Evolutionary conservation across 2,113 vertebrate genomes (phyloP).

Genomic region (Aspiorhynchus laticeps): DNA sequence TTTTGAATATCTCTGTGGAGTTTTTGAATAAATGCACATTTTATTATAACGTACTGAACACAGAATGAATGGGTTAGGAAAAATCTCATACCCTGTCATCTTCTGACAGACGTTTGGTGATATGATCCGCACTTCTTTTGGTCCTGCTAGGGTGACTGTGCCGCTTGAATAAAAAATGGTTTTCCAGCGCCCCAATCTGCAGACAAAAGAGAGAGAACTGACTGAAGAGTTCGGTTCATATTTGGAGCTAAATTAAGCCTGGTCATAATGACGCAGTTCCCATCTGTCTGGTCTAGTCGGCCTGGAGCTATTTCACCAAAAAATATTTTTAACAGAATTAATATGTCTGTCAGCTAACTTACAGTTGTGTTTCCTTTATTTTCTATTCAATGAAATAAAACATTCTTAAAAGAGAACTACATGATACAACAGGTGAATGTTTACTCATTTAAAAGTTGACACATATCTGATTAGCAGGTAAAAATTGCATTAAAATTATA

Average conservation of each 20-base stretch:
- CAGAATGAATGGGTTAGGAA: not conserved
- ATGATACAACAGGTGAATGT: constrained; percentile 24
- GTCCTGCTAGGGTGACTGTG: constrained; percentile 85
- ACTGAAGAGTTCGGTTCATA: constrained; percentile 31
- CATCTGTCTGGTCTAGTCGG: constrained; percentile 46
- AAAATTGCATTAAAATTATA: not conserved
- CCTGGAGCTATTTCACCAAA: not conserved
- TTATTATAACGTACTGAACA: not conserved
- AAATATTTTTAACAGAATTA: not conserved
- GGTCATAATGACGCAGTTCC: constrained; percentile 32
- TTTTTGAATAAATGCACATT: no score
- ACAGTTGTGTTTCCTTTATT: not conserved
- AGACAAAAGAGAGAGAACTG: constrained; percentile 49
- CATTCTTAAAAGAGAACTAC: not conserved
- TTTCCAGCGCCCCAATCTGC: constrained; percentile 93
- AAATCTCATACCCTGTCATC: constrained; percentile 84
- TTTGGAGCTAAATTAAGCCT: constrained; percentile 36
- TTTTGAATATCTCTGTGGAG: no score
- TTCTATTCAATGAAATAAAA: not conserved
- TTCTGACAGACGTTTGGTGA: constrained; percentile 91
- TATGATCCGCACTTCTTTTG: constrained; percentile 85
- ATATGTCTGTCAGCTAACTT: not conserved
- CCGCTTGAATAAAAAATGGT: constrained; percentile 93
- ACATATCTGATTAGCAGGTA: not conserved
- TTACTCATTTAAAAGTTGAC: not conserved